phyloP scores from a whole-genome alignment of 2,888 invertebrate species.

The Hecatera dysodea region DNA sequence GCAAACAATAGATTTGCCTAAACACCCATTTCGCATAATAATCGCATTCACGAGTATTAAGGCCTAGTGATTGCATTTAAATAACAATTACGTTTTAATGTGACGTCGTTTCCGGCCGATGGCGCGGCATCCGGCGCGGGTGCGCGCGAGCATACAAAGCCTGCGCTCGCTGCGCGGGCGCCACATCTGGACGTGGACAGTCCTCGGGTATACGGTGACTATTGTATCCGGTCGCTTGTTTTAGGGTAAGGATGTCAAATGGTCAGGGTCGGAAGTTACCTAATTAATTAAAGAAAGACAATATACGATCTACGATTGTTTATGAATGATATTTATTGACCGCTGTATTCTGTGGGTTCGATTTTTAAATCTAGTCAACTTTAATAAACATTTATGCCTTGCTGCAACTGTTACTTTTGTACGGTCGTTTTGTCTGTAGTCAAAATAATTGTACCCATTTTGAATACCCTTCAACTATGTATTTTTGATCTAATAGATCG shows the following conservation, averaged over 20 bases:
- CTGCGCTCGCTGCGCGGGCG: conserved; percentile 73
- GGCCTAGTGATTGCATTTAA: conserved; percentile 77
- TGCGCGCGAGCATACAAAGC: conserved; percentile 83
- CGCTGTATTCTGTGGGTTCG: not conserved
- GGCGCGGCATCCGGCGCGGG: conserved; percentile 77
- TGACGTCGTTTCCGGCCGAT: conserved; percentile 78
- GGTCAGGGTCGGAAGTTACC: conserved; percentile 29
- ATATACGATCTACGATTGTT: not conserved
- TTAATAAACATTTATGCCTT: too few relatives aligned
- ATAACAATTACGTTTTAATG: conserved; percentile 83
- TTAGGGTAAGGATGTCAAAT: conserved; percentile 52
- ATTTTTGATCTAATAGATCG: too few relatives aligned
- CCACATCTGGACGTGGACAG: conserved; percentile 78
- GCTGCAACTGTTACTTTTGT: too few relatives aligned
- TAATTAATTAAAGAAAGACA: not conserved
- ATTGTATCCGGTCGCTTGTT: conserved; percentile 62
- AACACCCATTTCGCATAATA: conserved; percentile 55
- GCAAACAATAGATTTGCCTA: conserved; percentile 57
- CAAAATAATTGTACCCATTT: too few relatives aligned
- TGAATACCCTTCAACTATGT: too few relatives aligned
- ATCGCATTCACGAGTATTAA: conserved; percentile 59
- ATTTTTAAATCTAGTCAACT: not conserved
- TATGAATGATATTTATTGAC: not conserved
- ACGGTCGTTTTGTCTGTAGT: too few relatives aligned
- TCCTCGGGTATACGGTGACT: conserved; percentile 55